A percentile compares a stretch with the other conserved stretches of the same genome.
Evolutionary conservation across 1,140 invertebrate species (phyloP).

Genomic region (Drosophila lacertosa): DNA sequence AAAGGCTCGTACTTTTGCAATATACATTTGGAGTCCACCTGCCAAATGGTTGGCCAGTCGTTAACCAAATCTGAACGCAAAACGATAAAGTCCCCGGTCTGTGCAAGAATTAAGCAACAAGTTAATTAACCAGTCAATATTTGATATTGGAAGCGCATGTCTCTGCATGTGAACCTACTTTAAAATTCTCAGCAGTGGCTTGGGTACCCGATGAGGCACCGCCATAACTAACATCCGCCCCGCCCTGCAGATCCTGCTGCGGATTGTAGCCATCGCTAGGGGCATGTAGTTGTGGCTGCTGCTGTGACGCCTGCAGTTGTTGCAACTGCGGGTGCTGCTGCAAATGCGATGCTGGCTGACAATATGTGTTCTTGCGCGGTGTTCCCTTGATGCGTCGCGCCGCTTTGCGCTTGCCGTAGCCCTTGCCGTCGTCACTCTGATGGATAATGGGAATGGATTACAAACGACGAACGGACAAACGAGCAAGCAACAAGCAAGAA

Average conservation of each 20-base stretch:
- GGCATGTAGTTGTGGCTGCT: conserved; percentile 51
- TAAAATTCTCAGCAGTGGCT: conserved; percentile 70
- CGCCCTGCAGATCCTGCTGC: conserved; percentile 72
- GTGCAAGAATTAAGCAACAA: conserved; percentile 61
- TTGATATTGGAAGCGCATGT: background rate
- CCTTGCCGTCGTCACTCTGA: conserved; percentile 77
- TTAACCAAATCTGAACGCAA: conserved; percentile 90
- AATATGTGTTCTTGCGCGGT: conserved; percentile 75
- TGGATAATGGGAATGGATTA: conserved; percentile 9
- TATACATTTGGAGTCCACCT: conserved; percentile 93
- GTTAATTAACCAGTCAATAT: no score
- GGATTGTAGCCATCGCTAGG: conserved; percentile 62
- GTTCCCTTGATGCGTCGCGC: conserved; percentile 73
- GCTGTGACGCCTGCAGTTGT: conserved; percentile 43
- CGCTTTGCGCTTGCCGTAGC: conserved; percentile 71
- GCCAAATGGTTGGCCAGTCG: conserved; percentile 92
- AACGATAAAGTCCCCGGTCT: conserved; percentile 94
- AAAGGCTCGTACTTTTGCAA: conserved; percentile 94
- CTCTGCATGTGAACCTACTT: conserved; percentile 48
- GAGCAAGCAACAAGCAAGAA: conserved; percentile 18
- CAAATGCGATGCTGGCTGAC: conserved; percentile 42
- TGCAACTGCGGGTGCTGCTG: conserved; percentile 55
- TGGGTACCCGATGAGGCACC: conserved; percentile 47
- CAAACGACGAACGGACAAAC: conserved; percentile 18
- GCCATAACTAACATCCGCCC: conserved; percentile 59